phyloP scores from a whole-genome alignment of 2,113 vertebrate species.

The Ameiurus melas region DNA sequence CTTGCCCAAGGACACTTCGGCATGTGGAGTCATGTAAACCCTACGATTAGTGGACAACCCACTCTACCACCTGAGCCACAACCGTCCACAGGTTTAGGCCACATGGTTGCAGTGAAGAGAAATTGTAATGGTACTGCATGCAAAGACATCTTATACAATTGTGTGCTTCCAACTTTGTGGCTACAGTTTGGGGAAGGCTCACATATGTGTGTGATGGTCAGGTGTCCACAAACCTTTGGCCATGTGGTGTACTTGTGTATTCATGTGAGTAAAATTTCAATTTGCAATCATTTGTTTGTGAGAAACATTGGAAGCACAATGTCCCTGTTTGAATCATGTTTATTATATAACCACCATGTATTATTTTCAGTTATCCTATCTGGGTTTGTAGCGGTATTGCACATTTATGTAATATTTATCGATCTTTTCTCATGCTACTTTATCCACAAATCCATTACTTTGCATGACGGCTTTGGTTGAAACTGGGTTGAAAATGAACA shows the following conservation, averaged over 20 bases:
- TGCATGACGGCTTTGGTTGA: background rate
- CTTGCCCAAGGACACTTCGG: too few species aligned
- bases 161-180: background rate
- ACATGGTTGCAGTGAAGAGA: background rate
- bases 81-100: background rate
- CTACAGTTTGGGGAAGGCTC: too few species aligned
- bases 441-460: background rate
- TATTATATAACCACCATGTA: background rate
- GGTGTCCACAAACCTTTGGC: background rate
- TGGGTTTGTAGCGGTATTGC: background rate
- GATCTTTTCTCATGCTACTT: background rate
- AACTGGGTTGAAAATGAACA: background rate
- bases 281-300: background rate
- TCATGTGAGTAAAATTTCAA: too few species aligned
- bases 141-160: background rate
- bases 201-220: background rate
- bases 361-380: background rate
- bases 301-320: background rate
- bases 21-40: too few species aligned
- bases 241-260: background rate
- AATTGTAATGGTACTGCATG: background rate
- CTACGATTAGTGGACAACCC: too few species aligned
- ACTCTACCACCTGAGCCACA: too few species aligned
- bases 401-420: background rate
- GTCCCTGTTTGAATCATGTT: background rate